These are phyloP conservation scores for Parus major DNA, from an alignment of 2,113 vertebrate genomes.

Conservation along the genomic window DNA sequence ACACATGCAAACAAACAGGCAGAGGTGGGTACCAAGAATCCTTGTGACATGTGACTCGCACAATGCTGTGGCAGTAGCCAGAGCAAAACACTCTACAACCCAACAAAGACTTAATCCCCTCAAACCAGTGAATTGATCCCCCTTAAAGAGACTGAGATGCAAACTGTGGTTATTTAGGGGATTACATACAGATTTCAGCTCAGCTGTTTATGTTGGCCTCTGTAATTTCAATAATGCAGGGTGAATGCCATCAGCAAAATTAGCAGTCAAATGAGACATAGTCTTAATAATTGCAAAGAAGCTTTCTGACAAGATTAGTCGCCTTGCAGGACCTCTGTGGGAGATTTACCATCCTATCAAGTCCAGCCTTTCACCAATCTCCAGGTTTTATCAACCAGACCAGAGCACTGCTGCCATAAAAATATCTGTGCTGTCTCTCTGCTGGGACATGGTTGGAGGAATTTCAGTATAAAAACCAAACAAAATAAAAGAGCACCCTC, in stretches of 20 bases:
- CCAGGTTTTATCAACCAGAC: not conserved
- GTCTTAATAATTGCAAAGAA: not conserved
- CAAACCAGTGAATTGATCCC: not conserved
- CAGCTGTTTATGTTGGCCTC: not conserved
- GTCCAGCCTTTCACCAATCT: not conserved
- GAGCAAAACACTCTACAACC: not conserved
- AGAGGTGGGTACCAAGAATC: not conserved
- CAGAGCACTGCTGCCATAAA: not conserved
- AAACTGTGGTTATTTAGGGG: not conserved
- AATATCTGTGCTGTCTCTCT: not conserved
- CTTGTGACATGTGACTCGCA: not conserved
- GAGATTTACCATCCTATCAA: not conserved
- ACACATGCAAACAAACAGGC: not conserved
- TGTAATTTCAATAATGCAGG: not conserved
- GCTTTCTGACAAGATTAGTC: not conserved
- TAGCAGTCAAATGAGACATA: not conserved
- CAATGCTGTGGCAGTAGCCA: not conserved
- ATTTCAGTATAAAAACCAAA: not conserved
- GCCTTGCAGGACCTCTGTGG: not conserved
- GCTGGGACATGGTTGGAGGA: too few relatives aligned
- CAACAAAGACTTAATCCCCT: not conserved
- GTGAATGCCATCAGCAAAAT: not conserved
- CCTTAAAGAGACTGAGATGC: not conserved
- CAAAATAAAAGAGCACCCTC: rapidly evolving
- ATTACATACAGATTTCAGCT: not conserved